Evolutionary conservation across 2,113 vertebrate species (phyloP), one percentile per base, ranked within the genome.

Genomic region (Saccopteryx leptura): DNA sequence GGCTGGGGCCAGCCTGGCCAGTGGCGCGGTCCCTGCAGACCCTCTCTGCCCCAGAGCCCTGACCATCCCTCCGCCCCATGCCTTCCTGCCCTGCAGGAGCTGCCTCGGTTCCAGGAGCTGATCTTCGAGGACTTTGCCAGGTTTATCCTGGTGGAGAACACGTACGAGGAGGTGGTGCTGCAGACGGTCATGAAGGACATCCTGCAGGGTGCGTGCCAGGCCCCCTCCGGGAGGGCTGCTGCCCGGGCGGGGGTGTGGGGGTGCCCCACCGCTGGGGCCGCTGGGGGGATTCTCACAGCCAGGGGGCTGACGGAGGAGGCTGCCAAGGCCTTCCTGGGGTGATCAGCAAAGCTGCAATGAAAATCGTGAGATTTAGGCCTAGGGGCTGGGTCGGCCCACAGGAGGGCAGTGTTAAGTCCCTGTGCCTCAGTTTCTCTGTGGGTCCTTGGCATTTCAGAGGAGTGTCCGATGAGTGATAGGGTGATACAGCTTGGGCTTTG

Each of bases 171-270:
- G 98, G 99, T 99, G 14, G 99, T 99, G 93, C 98, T 99, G 14
- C 99, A 99, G 98, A 99, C 99, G 0, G 99, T 99, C 96, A 99
- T 99, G 98, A 99, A 99, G 96, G 99, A 99, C 97, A 99, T 99
- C 91, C 99, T 99, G 98, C 99, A 99, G 98, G 99, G 99, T 99
- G 96, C 97, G 99, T 52, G 7, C 19, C 0, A 2, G 11, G 10
- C 28, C 46, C n/a, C 10, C 1, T 13, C 24, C 0, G 4, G 87
- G 69, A 1, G 71, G 26, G 12, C 21, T 0, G 13, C 33, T 18
- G 18, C 4, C 4, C 0, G 78, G 6, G 68, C 13, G 0, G 63
- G 23, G 46, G 63, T 17, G 46, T 24, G 18, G 3, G 7, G 21
- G 12, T 2, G 3, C 1, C 24, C 13, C 76, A 2, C 7, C 2